Conservation (phyloP, 2,888 invertebrate genomes). For the Apoda limacodes region DNA sequence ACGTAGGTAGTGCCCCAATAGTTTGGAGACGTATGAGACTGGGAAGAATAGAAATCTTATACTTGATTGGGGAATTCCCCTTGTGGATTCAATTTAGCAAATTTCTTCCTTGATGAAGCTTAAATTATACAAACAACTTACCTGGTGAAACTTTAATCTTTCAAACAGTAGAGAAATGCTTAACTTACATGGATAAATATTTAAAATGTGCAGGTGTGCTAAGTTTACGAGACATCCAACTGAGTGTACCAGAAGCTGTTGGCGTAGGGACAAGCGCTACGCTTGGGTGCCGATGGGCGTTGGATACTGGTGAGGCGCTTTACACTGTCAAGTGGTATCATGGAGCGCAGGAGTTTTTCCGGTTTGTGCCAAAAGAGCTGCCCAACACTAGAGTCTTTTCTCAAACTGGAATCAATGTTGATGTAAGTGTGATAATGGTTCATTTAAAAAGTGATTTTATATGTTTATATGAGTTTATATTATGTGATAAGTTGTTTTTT, state of each 20-base stretch:
- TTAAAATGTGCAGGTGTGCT: conserved; percentile 49
- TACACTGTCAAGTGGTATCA: conserved; percentile 89
- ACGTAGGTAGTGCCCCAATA: no score
- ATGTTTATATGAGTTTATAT: conserved; percentile 8
- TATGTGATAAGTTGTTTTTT: conserved; percentile 1
- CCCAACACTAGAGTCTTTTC: conserved; percentile 82
- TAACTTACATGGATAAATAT: conserved; percentile 4
- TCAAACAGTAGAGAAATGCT: no score
- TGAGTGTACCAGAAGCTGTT: conserved; percentile 78
- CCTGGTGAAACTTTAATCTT: no score
- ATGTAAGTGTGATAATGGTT: conserved; percentile 79
- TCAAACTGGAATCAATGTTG: conserved; percentile 74
- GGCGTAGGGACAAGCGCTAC: conserved; percentile 78
- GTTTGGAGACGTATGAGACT: no score
- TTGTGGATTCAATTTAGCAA: no score
- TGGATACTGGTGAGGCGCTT: conserved; percentile 75
- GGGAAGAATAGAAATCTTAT: no score
- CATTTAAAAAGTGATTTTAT: conserved; percentile 1
- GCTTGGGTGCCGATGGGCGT: conserved; percentile 78
- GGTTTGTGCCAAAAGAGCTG: conserved; percentile 83
- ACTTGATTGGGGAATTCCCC: no score
- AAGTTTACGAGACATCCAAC: conserved; percentile 75
- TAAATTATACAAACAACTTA: no score
- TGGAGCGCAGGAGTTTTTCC: conserved; percentile 81
- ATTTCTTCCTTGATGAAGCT: no score